These are phyloP conservation scores for Aythya baeri DNA, from an alignment of 2,113 vertebrate species.

Conservation along the genomic window DNA sequence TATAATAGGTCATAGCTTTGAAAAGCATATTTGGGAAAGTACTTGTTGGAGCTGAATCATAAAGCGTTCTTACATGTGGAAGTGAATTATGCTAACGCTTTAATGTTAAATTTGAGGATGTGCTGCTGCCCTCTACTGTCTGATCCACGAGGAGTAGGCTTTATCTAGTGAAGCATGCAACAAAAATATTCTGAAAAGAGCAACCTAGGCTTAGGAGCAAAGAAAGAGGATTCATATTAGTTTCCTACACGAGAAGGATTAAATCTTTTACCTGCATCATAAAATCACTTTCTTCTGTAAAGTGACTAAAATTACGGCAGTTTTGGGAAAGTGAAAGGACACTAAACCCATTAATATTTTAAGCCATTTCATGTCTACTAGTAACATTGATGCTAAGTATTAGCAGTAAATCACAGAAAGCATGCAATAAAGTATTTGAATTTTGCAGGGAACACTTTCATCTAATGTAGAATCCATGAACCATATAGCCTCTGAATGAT, in stretches of 20 bases:
- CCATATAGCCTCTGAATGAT: background rate
- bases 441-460: background rate
- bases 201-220: background rate
- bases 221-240: background rate
- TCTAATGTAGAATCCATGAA: background rate
- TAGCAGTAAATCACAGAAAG: background rate
- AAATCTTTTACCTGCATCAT: background rate
- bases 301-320: background rate
- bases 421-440: background rate
- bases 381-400: background rate
- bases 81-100: rapidly evolving
- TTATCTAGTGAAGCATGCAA: background rate
- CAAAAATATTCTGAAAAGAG: background rate
- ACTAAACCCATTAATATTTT: background rate
- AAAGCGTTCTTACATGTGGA: rapidly evolving
- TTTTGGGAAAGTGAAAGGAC: background rate
- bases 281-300: background rate
- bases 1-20: background rate
- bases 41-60: rapidly evolving
- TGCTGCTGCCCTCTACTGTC: conserved; percentile 57
- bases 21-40: background rate
- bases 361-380: background rate
- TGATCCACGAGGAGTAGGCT: background rate
- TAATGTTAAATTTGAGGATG: background rate
- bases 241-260: background rate